Percentiles rank a stretch among this genome's conserved stretches.
Evolutionary conservation across 2,888 invertebrate genomes (phyloP).

Genomic region (Silvanus unidentatus): DNA sequence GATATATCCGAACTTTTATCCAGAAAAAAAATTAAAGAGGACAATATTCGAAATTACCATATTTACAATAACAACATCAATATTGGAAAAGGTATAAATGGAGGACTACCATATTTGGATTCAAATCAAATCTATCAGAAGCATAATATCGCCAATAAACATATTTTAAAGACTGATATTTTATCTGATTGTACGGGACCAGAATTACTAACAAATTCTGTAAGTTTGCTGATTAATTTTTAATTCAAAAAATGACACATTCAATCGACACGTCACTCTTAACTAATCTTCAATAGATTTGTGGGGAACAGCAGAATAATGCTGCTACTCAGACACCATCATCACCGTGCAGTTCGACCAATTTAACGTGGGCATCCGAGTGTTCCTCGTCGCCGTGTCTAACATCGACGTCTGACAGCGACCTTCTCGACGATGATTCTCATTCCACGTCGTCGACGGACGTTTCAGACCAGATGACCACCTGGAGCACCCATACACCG

Average conservation of each 20-base stretch:
- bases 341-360: conserved; percentile 45
- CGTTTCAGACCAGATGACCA: conserved; percentile 18
- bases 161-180: conserved; percentile 17
- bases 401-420: conserved; percentile 35
- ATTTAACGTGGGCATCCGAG: conserved; percentile 46
- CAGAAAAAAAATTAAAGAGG: conserved; percentile 20
- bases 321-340: conserved; percentile 41
- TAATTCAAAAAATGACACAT: too few species aligned
- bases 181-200: conserved; percentile 18
- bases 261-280: too few species aligned
- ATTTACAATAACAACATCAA: conserved; percentile 13
- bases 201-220: conserved; percentile 18
- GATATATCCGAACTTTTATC: conserved; percentile 31
- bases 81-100: neutral
- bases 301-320: conserved; percentile 20
- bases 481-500: neutral
- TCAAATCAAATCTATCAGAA: conserved; percentile 11
- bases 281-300: too few species aligned
- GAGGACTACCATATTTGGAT: too few species aligned
- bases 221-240: conserved; percentile 5
- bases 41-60: conserved; percentile 11
- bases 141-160: conserved; percentile 17
- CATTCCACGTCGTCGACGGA: conserved; percentile 26
- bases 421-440: conserved; percentile 29
- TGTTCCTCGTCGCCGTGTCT: conserved; percentile 41